A percentile compares a stretch with the other conserved stretches of the same genome.
These are phyloP conservation scores for Rhea pennata DNA, from an alignment of 2,113 vertebrate genomes.

Conservation along the genomic window DNA sequence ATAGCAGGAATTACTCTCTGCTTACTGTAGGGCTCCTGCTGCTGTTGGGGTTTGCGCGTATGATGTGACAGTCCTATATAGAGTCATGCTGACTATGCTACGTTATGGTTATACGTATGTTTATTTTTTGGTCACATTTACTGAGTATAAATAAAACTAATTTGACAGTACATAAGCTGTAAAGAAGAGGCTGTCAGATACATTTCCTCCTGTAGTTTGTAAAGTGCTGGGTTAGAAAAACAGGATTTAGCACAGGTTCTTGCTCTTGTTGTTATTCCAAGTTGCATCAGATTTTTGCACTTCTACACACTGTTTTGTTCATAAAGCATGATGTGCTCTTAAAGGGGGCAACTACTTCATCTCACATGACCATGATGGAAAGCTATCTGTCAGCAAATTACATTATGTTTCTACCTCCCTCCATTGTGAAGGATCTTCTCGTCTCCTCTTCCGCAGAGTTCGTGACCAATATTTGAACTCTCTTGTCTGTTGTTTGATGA, in stretches of 20 bases:
- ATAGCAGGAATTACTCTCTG: neutral
- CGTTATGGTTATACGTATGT: neutral
- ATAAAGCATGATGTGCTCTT: neutral
- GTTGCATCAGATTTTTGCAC: neutral
- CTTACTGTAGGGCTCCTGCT: neutral
- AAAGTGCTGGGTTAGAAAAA: neutral
- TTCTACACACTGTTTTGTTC: neutral
- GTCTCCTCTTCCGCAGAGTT: neutral
- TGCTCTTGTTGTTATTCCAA: neutral
- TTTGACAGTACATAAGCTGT: rapidly evolving
- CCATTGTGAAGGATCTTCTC: neutral
- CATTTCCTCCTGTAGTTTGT: neutral
- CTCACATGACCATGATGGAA: neutral
- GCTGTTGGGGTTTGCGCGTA: neutral
- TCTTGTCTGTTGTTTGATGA: neutral
- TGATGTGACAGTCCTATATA: neutral
- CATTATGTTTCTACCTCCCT: neutral
- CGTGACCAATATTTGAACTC: neutral
- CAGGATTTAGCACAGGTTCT: neutral
- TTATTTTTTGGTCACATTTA: neutral
- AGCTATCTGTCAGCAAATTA: neutral
- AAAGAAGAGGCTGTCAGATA: neutral
- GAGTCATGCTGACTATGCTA: neutral
- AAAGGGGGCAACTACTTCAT: neutral
- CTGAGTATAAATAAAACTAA: neutral